phyloP scores from a whole-genome alignment of 2,797 vertebrate genomes.

The Melanotaenia parkinsoni region DNA sequence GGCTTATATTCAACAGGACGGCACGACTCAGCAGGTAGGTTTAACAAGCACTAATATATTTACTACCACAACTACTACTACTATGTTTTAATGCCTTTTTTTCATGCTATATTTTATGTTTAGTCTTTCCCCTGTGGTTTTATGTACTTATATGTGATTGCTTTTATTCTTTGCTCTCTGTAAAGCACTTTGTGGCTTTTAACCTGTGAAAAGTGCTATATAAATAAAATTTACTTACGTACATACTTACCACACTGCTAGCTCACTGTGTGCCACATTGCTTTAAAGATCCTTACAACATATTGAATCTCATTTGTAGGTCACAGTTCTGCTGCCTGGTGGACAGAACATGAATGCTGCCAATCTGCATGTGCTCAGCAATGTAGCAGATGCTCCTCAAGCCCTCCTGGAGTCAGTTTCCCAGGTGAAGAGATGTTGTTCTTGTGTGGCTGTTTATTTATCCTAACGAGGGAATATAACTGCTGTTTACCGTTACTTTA shows the following conservation, averaged over 20 bases:
- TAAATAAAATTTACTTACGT: too few species aligned
- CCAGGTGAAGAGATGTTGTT: constrained; percentile 74
- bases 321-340: constrained; percentile 90
- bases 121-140: too few species aligned
- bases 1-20: constrained; percentile 97
- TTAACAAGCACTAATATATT: neutral
- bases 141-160: too few species aligned
- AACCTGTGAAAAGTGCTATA: too few species aligned
- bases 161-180: too few species aligned
- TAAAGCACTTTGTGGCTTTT: too few species aligned
- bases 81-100: too few species aligned
- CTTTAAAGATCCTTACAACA: neutral
- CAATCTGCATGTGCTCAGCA: constrained; percentile 90
- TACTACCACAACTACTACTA: too few species aligned
- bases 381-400: constrained; percentile 87
- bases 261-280: neutral
- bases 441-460: neutral
- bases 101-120: too few species aligned
- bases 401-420: constrained; percentile 87
- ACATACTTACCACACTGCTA: neutral
- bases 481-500: neutral
- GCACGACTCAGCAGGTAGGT: constrained; percentile 92
- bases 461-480: too few species aligned
- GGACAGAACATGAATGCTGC: constrained; percentile 91
- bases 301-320: constrained; percentile 67